Percentiles rank a stretch among this genome's conserved stretches.
Evolutionary conservation across 2,888 invertebrate species (phyloP).

Genomic region (Acleris laterana): DNA sequence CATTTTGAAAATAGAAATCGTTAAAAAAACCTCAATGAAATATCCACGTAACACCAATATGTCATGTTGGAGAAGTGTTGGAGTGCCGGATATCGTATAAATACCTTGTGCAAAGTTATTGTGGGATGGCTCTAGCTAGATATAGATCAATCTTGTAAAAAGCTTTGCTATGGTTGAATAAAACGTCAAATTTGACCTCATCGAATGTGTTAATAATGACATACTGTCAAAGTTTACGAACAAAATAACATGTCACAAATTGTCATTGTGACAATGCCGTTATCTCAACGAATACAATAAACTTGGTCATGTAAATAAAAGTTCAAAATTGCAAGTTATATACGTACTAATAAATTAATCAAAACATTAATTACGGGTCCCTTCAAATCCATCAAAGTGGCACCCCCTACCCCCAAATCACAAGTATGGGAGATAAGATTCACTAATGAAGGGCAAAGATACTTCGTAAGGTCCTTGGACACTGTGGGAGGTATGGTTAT

Average conservation of each 20-base stretch:
- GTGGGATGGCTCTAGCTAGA: too few species aligned
- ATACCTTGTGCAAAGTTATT: too few species aligned
- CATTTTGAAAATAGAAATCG: too few species aligned
- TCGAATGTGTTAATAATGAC: slow-evolving; percentile 2
- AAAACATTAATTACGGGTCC: neutral
- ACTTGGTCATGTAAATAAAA: neutral
- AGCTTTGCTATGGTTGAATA: too few species aligned
- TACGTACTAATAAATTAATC: neutral
- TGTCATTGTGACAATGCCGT: neutral
- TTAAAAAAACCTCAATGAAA: too few species aligned
- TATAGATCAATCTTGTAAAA: too few species aligned
- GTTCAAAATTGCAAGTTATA: slow-evolving; percentile 1
- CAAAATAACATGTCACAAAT: slow-evolving; percentile 37
- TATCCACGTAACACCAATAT: too few species aligned
- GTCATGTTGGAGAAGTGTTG: too few species aligned
- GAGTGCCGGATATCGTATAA: too few species aligned
- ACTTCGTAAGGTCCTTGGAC: slow-evolving; percentile 67
- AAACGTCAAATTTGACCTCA: neutral
- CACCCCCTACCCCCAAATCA: slow-evolving; percentile 47
- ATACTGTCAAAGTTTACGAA: slow-evolving; percentile 7
- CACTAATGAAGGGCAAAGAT: slow-evolving; percentile 66
- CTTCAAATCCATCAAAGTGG: slow-evolving; percentile 61
- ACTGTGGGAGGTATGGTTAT: slow-evolving; percentile 69
- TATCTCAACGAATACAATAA: slow-evolving; percentile 5
- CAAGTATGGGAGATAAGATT: slow-evolving; percentile 75